Evolutionary conservation across 2,113 vertebrate genomes (phyloP), one percentile per base, ranked within the genome.

Genomic region (Clarias gariepinus): DNA sequence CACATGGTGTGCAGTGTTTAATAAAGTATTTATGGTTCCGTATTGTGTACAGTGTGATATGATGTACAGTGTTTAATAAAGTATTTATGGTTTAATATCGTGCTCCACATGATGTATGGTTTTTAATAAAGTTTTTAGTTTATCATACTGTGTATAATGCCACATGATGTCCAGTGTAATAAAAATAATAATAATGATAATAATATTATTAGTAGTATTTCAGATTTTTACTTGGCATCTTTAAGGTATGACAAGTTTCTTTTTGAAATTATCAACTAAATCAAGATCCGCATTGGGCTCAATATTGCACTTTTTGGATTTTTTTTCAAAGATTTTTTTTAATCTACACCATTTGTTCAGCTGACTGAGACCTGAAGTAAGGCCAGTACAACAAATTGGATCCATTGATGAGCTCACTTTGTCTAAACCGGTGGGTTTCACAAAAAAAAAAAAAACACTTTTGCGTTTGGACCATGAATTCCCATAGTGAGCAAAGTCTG

Each of bases 321-420:
- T 92, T 60, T 92, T 63, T 86, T 61, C 88, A 98, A 93, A 53
- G 98, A 98, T n/a, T n/a, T 47, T 68, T 94, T 95, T 66, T 98
- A 98, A 87, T 98, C 96, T 30, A 97, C 97, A 0, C 97, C 97
- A 16, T 92, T 94, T 2, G 87, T 94, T 69, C 94, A 91, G 97
- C 96, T 87, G 93, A 64, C 83, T 89, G 74, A 73, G 92, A 92
- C 15, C 53, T 71, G 86, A 95, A 94, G 91, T 94, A 96, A 15
- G 98, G 94, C 0, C n/a, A 47, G 85, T 96, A 87, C 76, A 91
- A 93, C 28, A 98, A 92, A 88, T 94, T 94, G 88, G 90, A 94
- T 13, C 96, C 97, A 66, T 97, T 97, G 1, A 97, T 88, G 66
- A 97, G 84, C 85, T 92, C 94, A 9, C 92, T 96, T 83, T 93